These are phyloP conservation scores for Diabrotica balteata DNA, from an alignment of 2,888 invertebrate species.

Conservation along the genomic window DNA sequence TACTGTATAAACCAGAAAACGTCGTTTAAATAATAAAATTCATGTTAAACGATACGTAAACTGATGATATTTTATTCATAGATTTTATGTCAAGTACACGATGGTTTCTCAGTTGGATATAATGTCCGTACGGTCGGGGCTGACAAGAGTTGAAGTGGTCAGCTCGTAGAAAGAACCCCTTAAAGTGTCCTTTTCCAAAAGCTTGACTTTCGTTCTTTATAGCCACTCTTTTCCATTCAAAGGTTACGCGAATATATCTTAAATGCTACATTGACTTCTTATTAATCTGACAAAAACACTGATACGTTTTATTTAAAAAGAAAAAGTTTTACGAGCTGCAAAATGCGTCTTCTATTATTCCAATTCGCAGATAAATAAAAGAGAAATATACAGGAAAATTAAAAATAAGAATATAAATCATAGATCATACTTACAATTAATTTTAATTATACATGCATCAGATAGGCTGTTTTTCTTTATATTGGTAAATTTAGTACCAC, in stretches of 20 bases:
- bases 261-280: constrained; percentile 49
- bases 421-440: too few species aligned
- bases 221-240: constrained; percentile 52
- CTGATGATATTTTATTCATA: constrained; percentile 47
- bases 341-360: too few species aligned
- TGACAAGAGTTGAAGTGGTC: constrained; percentile 49
- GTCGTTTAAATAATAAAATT: constrained; percentile 39
- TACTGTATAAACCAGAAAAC: constrained; percentile 32
- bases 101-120: constrained; percentile 42
- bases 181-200: constrained; percentile 46
- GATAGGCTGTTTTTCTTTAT: too few species aligned
- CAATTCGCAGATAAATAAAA: too few species aligned
- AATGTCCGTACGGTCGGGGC: constrained; percentile 34
- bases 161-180: constrained; percentile 43
- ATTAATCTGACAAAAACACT: constrained; percentile 52
- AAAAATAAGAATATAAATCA: too few species aligned
- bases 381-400: too few species aligned
- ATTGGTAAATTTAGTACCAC: too few species aligned
- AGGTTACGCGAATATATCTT: constrained; percentile 50
- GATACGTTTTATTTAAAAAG: constrained; percentile 22
- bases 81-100: constrained; percentile 44
- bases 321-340: background rate
- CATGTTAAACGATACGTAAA: constrained; percentile 46
- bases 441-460: too few species aligned
- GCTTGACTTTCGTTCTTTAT: constrained; percentile 49